Evolutionary conservation across 1,140 invertebrate species (phyloP).

Genomic region (Chymomyza costata): DNA sequence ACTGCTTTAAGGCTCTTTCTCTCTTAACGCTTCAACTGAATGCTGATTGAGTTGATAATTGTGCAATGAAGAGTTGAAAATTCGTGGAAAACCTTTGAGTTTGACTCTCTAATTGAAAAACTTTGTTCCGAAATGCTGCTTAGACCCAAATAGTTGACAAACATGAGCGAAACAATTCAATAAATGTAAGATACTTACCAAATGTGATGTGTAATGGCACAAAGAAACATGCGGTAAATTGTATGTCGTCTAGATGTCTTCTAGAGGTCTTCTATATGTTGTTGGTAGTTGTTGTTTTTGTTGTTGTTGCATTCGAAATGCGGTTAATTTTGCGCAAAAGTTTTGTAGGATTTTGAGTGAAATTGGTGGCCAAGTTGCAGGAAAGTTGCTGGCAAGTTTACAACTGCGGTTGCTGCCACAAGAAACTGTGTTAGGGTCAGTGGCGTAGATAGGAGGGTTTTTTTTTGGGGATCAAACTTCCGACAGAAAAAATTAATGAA

Average conservation of each 20-base stretch:
- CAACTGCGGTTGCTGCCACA: conserved; percentile 18
- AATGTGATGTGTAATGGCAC: conserved; percentile 10
- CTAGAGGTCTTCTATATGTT: too few species aligned
- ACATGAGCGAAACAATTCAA: conserved; percentile 52
- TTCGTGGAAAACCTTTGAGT: conserved; percentile 41
- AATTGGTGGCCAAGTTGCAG: conserved; percentile 16
- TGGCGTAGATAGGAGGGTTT: too few species aligned
- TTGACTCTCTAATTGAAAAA: conserved; percentile 60
- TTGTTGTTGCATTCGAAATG: conserved; percentile 45
- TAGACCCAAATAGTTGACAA: conserved; percentile 48
- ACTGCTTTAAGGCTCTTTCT: conserved; percentile 44
- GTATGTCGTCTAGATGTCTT: too few species aligned
- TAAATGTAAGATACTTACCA: conserved; percentile 47
- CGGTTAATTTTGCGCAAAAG: conserved; percentile 45
- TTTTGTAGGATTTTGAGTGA: conserved; percentile 25
- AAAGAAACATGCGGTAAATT: conserved; percentile 18
- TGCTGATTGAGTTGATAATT: conserved; percentile 30
- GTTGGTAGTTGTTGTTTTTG: conserved; percentile 11
- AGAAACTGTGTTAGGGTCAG: conserved; percentile 14
- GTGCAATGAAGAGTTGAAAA: conserved; percentile 26
- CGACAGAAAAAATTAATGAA: too few species aligned
- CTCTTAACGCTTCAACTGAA: conserved; percentile 51
- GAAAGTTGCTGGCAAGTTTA: conserved; percentile 45
- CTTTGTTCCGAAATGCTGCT: conserved; percentile 39
- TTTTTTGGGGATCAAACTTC: too few species aligned